Evolutionary conservation across 2,797 vertebrate species (phyloP).

Genomic region (Peromyscus eremicus): DNA sequence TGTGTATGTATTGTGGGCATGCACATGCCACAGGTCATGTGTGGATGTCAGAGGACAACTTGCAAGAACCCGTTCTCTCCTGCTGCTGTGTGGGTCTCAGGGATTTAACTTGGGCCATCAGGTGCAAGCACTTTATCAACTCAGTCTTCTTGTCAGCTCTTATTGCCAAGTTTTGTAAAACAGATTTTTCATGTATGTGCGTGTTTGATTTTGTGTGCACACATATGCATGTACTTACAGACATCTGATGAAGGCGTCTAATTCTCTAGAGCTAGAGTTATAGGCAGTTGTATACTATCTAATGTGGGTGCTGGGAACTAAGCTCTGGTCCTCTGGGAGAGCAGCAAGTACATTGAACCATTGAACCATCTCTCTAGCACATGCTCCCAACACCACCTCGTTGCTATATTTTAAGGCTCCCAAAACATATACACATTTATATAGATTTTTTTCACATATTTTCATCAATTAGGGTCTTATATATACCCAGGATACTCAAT

Average conservation of each 20-base stretch:
- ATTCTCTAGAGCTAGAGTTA: not conserved
- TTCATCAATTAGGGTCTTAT: not conserved
- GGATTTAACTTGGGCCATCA: too few species aligned
- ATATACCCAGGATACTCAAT: not conserved
- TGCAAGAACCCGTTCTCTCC: not conserved
- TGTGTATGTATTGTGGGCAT: too few species aligned
- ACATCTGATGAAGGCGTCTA: not conserved
- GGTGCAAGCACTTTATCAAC: not conserved
- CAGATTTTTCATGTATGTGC: not conserved
- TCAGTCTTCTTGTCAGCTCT: not conserved
- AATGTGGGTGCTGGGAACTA: not conserved
- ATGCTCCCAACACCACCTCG: not conserved
- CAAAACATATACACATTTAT: not conserved
- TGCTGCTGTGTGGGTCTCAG: too few species aligned
- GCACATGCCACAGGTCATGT: not conserved
- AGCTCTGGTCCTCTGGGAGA: not conserved
- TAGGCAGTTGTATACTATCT: too few species aligned
- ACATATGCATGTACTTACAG: not conserved
- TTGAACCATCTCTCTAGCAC: not conserved
- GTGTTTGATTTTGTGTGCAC: not conserved
- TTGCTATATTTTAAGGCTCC: conserved; percentile 31
- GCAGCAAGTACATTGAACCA: not conserved
- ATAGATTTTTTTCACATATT: not conserved
- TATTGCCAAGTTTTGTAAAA: not conserved
- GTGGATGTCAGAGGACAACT: not conserved